These are phyloP conservation scores for Cheilosia pagana DNA, from an alignment of 2,888 invertebrate genomes.

Conservation along the genomic window DNA sequence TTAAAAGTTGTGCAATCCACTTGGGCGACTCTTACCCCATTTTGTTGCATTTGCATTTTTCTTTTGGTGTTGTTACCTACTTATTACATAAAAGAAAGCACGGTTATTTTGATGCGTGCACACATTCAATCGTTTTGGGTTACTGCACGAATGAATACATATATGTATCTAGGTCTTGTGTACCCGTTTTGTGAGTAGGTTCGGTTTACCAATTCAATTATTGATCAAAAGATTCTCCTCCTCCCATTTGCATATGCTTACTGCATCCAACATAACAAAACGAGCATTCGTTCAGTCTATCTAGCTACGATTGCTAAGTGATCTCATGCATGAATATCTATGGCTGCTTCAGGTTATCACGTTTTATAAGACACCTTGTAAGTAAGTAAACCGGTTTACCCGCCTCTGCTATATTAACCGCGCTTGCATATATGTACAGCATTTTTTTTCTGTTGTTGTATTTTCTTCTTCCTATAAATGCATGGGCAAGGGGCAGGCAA, in stretches of 20 bases:
- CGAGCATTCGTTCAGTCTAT: conserved; percentile 1
- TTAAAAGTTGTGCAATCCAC: no score
- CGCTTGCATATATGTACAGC: background rate
- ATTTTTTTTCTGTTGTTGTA: background rate
- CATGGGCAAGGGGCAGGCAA: background rate
- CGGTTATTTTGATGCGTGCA: no score
- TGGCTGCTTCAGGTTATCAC: background rate
- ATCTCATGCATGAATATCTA: conserved; percentile 14
- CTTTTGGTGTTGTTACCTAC: no score
- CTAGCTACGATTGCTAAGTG: conserved; percentile 5
- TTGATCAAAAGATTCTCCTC: background rate
- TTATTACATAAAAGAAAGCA: no score
- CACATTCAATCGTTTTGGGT: no score
- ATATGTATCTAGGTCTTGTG: no score
- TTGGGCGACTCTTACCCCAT: no score
- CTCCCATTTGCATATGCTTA: background rate
- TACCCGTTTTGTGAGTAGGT: background rate
- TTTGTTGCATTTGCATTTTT: no score
- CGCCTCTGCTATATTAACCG: background rate
- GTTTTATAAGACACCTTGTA: conserved; percentile 14
- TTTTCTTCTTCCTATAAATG: background rate
- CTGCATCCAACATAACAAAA: background rate
- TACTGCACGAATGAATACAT: no score
- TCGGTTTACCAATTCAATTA: background rate
- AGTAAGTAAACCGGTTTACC: conserved; percentile 21